Evolutionary conservation across 2,113 vertebrate genomes (phyloP), one percentile per base, ranked within the genome.

Genomic region (Sander vitreus): DNA sequence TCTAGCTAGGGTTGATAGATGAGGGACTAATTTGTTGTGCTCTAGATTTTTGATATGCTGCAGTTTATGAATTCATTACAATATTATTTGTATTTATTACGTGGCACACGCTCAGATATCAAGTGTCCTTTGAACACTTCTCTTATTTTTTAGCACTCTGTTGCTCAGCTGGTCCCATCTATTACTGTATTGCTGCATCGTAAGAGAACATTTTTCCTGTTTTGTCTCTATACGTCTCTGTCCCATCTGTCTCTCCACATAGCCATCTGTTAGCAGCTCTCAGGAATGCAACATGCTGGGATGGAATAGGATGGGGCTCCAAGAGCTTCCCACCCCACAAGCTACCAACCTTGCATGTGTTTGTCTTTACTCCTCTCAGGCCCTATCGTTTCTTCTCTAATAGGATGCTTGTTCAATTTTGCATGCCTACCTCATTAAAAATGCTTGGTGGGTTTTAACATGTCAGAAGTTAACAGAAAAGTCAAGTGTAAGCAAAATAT

Each of bases 231-330:
- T 91, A 84, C 58, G 69, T 87, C 39, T 86, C 68, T 25, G 68
- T 86, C 83, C 93, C 90, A 89, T 92, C 90, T 94, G 92, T 84
- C 85, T 82, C 86, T 82, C 71, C 63, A 68, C 77, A 66, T 65
- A 85, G 87, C 92, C 92, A 94, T 93, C 89, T 93, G 92, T 82
- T 90, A 78, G 79, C 81, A 75, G 54, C 80, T 84, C 81, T 83
- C 78, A 90, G 83, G 90, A 93, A 92, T 90, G 91, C 67, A 79
- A 62, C 91, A 85, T 80, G 90, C 93, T 91, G 89, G 39, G 88
- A 77, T 81, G 55, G 71, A 87, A 83, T 62, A 84, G 84, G 74
- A 86, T 78, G 57, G 62, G 13, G 23, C 76, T 92, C 83, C 57
- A 88, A 75, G 45, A 89, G 80, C 84, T 70, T 92, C 74, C 80